phyloP scores from a whole-genome alignment of 2,113 vertebrate genomes.

The Caloenas nicobarica region DNA sequence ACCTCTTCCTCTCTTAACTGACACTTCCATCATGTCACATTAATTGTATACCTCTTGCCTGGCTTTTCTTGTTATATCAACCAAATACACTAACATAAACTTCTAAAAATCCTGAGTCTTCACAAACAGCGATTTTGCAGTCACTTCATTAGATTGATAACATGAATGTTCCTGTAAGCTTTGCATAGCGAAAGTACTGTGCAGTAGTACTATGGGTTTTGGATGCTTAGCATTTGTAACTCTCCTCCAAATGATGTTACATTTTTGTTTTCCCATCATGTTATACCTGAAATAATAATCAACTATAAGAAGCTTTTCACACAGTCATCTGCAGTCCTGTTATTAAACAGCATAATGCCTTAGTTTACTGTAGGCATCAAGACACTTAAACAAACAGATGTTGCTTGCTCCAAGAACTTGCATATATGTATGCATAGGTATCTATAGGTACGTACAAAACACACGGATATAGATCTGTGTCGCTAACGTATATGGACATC shows the following conservation, averaged over 20 bases:
- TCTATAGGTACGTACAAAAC: background rate
- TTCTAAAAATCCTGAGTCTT: background rate
- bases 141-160: background rate
- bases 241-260: background rate
- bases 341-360: constrained; percentile 28
- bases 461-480: background rate
- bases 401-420: background rate
- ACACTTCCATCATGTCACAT: background rate
- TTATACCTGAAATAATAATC: constrained; percentile 13
- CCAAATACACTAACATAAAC: background rate
- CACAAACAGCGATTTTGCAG: background rate
- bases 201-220: background rate
- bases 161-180: background rate
- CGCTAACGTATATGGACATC: background rate
- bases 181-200: background rate
- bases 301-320: constrained; percentile 26
- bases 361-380: constrained; percentile 20
- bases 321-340: constrained; percentile 31
- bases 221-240: background rate
- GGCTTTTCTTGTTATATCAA: background rate
- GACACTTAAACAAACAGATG: background rate
- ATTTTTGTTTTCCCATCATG: constrained; percentile 44
- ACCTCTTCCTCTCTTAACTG: background rate
- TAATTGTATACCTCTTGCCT: background rate
- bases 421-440: background rate